Conservation (phyloP, 2,113 vertebrate genomes). For the Antigone vipio region DNA sequence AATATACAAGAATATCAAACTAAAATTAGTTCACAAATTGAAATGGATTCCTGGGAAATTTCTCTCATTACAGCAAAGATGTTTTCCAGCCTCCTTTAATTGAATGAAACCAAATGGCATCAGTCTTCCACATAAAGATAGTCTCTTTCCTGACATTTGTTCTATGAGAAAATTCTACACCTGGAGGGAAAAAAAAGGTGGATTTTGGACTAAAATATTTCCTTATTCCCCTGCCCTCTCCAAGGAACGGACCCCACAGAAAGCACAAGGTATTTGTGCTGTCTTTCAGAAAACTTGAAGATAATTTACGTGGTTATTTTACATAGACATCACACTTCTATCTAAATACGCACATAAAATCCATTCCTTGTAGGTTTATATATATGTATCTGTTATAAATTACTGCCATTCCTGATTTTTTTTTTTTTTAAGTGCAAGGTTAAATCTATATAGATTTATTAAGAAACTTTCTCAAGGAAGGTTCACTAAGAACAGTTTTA, state of each 20-base stretch:
- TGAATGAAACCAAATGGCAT: slow-evolving; percentile 43
- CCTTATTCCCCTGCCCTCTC: background rate
- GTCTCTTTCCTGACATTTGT: slow-evolving; percentile 9
- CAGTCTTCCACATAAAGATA: slow-evolving; percentile 17
- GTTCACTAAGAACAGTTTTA: background rate
- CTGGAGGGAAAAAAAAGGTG: too few species aligned
- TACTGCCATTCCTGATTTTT: background rate
- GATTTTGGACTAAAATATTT: background rate
- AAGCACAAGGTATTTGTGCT: background rate
- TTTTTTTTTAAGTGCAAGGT: background rate
- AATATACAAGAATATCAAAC: slow-evolving; percentile 32
- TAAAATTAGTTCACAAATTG: slow-evolving; percentile 61
- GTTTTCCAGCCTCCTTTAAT: slow-evolving; percentile 39
- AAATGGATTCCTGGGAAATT: slow-evolving; percentile 40
- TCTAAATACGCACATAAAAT: background rate
- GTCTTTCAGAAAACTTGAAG: background rate
- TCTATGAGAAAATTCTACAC: background rate
- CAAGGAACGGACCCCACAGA: background rate
- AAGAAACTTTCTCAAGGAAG: background rate
- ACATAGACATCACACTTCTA: background rate
- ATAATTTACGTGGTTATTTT: background rate
- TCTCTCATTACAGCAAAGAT: slow-evolving; percentile 6
- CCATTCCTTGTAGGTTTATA: background rate
- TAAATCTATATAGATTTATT: background rate
- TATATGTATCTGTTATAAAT: background rate